Conservation (phyloP, 2,113 vertebrate species). For the Dolichallabes microphthalmus region DNA sequence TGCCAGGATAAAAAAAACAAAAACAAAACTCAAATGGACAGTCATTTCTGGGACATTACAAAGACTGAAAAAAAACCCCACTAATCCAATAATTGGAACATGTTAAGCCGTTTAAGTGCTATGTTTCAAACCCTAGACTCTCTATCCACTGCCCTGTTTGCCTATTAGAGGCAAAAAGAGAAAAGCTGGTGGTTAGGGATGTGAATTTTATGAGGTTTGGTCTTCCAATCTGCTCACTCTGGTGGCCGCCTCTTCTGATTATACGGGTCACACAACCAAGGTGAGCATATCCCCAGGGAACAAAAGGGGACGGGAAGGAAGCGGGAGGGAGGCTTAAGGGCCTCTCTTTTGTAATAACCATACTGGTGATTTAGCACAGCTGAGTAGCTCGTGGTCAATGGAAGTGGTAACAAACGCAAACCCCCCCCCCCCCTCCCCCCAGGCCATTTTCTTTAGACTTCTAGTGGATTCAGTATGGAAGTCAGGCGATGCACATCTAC, state of each 20-base stretch:
- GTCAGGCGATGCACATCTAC: constrained; percentile 33
- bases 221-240: constrained; percentile 15
- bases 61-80: neutral
- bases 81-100: neutral
- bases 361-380: constrained; percentile 46
- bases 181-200: constrained; percentile 26
- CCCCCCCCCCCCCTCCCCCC: neutral
- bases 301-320: constrained; percentile 7
- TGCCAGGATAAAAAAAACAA: neutral
- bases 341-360: constrained; percentile 48
- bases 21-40: neutral
- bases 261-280: constrained; percentile 42
- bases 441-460: neutral
- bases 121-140: neutral
- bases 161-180: neutral
- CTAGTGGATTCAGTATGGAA: constrained; percentile 17
- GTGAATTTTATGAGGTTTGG: constrained; percentile 33
- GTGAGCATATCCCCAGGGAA: constrained; percentile 37
- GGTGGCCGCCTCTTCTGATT: constrained; percentile 39
- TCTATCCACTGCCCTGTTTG: neutral
- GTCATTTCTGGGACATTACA: neutral
- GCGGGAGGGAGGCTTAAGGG: neutral
- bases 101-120: neutral
- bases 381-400: constrained; percentile 38
- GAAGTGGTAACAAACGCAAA: constrained; percentile 14